Conservation (phyloP, 2,888 invertebrate species). For the Meiosimyza platycephala region DNA sequence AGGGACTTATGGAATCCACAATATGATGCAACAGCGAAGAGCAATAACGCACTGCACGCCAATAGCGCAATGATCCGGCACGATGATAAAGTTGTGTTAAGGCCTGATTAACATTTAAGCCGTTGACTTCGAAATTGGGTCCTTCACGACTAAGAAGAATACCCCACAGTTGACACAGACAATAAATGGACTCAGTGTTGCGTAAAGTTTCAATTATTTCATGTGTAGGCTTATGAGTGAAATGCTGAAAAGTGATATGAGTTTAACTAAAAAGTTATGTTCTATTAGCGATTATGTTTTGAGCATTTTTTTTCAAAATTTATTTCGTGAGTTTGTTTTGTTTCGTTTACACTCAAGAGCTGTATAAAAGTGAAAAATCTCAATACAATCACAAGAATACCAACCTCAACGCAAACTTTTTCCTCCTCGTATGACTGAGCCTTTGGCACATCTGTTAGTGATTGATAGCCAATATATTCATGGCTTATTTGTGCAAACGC, state of each 20-base stretch:
- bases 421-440: constrained; percentile 81
- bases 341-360: too few relatives aligned
- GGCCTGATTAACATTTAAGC: constrained; percentile 74
- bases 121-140: constrained; percentile 78
- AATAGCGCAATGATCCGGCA: constrained; percentile 87
- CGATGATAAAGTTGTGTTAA: constrained; percentile 80
- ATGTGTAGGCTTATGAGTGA: constrained; percentile 74
- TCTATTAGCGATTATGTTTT: too few relatives aligned
- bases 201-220: constrained; percentile 82
- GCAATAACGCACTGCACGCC: constrained; percentile 95
- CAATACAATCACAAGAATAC: too few relatives aligned
- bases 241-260: constrained; percentile 66
- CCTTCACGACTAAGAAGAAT: constrained; percentile 86
- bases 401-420: constrained; percentile 68
- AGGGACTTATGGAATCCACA: constrained; percentile 98
- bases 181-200: constrained; percentile 78
- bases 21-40: constrained; percentile 93
- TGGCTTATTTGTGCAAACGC: constrained; percentile 91
- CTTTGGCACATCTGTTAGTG: constrained; percentile 93
- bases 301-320: too few relatives aligned
- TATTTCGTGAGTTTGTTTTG: too few relatives aligned
- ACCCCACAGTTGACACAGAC: constrained; percentile 86
- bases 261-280: too few relatives aligned
- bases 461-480: constrained; percentile 94
- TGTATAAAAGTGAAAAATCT: too few relatives aligned